Evolutionary conservation across 64 coral and sea anemone genomes (phyloP), one percentile per base, ranked within the genome.

Genomic region (Acropora yongei): DNA sequence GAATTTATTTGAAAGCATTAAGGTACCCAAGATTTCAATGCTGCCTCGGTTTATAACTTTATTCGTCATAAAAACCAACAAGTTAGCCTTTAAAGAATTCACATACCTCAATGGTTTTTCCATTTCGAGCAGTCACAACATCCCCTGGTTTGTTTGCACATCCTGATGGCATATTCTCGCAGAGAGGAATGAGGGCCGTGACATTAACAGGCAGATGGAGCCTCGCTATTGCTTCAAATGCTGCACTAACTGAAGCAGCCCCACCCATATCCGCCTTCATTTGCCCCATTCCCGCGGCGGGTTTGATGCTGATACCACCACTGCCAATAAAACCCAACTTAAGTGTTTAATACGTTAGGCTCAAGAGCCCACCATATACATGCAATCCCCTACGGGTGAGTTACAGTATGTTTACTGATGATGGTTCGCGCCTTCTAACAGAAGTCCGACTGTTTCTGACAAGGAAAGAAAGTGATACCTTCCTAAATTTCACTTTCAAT

Each of bases 231-330:
- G 94, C 94, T 91, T 93, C 94, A 80, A 98, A 76, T 17, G 91
- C 91, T 9, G 90, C 94, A 85, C 88, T 89, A 4, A 95, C 93
- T 66, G 97, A 94, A 14, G 97, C 97, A 41, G 94, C 97, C 9
- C 97, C 97, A n/a, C 94, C 94, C 97, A 98, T 98, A 44, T 98
- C 97, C 13, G 91, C 97, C 48, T 96, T 98, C 97, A 98, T 98
- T 76, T 57, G 65, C 1, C 82, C 88, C 97, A 98, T 98, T 3
- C 86, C 80, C 12, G 84, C 88, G 42, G 97, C 58, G 8, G 97
- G 97, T 50, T 98, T 98, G 42, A 98, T 93, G 13, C 91, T 93
- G 19, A 98, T 98, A 16, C 97, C 97, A 79, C 97, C 97, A 91
- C 97, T 98, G 49, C 0, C 89, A 76, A 80, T 44, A n/a, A 13